A percentile compares a stretch with the other conserved stretches of the same genome.
phyloP scores from a whole-genome alignment of 2,797 vertebrate species.

The Atherinosoma microstoma region DNA sequence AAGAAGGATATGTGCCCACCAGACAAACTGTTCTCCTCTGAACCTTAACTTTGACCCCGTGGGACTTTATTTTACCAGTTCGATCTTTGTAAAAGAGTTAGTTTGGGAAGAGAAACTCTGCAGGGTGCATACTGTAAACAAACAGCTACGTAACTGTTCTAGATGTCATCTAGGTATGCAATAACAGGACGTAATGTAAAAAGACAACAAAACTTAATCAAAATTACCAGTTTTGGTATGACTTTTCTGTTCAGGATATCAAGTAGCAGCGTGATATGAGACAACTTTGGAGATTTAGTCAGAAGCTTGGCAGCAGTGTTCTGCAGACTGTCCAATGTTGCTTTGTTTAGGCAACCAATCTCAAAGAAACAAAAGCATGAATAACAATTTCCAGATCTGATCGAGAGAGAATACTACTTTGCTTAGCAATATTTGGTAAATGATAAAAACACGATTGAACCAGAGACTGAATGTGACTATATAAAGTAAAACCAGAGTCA shows the following conservation, averaged over 20 bases:
- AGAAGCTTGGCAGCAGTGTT: neutral
- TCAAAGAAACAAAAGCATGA: neutral
- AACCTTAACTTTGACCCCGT: slow-evolving; percentile 27
- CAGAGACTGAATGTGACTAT: neutral
- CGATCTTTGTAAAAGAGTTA: neutral
- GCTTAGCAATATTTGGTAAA: neutral
- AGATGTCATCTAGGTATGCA: neutral
- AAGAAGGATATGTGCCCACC: slow-evolving; percentile 28
- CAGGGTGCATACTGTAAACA: neutral
- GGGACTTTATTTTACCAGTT: slow-evolving; percentile 6
- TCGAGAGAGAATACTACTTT: neutral
- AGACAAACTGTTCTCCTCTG: slow-evolving; percentile 29
- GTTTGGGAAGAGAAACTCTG: neutral
- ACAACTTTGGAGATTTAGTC: neutral
- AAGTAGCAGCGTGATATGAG: neutral
- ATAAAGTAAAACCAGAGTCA: neutral
- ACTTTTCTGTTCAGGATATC: neutral
- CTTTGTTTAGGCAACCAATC: neutral
- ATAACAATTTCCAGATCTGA: neutral
- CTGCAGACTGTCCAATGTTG: neutral
- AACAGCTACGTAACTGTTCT: neutral
- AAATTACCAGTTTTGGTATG: neutral
- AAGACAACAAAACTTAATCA: neutral
- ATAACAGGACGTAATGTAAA: neutral
- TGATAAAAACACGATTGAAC: neutral